Evolutionary conservation across 2,888 invertebrate species (phyloP), one percentile per base, ranked within the genome.

Genomic region (Onchidella celtica): DNA sequence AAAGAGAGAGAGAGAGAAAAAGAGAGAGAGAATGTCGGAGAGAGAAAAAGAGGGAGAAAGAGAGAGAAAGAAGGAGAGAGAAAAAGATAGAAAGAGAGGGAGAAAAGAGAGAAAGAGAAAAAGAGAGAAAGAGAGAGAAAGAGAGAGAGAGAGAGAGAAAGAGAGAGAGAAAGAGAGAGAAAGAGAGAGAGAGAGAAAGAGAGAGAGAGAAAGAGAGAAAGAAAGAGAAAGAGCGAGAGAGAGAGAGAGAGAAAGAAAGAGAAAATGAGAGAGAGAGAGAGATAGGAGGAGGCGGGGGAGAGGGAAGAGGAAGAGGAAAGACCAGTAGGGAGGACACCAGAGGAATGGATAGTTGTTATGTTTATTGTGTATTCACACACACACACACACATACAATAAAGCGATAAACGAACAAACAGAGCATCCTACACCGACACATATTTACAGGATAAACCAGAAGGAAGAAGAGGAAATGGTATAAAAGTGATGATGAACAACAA

Each of bases 141-240:
- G 73, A 57, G 73, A 32, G 57, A 47, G 73, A 24, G 55, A 47
- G 32, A 57, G 9, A 24, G 47, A n/a, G 24, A 73, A 32, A 57
- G 32, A 27, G 73, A 57, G 24, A 32, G 73, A 29, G 24, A 32
- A 1, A 55, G 21, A 73, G 32, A 4, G 27, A 29, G 73, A 73
- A 21, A 9, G 27, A 9, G 3, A 27, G 32, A 29, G 29, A 73
- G 17, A 14, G 59, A 11, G 27, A 47, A 4, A 32, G 36, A 36
- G 68, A 68, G 68, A 9, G 6, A 9, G 29, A 36, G 38, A 68
- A 17, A 68, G 6, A 36, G 36, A 36, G 6, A 68, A 38, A 36
- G 3, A 36, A 38, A 68, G 9, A 68, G 9, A 32, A 1, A 36
- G 68, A 36, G 14, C 6, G 36, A 11, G 2, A 9, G 68, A n/a